phyloP scores from a whole-genome alignment of 1,140 invertebrate species.

The Pseudomyrmex sp. region DNA sequence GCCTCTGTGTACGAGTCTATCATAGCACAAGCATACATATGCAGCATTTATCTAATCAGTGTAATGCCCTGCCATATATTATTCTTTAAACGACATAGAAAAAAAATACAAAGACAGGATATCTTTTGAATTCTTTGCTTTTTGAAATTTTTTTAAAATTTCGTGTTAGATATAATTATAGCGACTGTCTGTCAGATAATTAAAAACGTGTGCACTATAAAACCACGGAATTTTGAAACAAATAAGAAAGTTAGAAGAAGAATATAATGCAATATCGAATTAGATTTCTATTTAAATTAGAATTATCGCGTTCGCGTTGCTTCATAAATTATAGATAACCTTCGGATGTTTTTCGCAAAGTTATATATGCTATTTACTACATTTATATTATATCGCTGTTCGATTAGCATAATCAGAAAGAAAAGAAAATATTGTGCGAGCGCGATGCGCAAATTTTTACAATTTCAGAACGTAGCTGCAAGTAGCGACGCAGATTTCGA shows the following conservation, averaged over 20 bases:
- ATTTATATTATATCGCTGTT: no score
- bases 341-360: no score
- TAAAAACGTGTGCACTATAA: not conserved
- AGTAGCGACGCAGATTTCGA: not conserved
- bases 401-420: no score
- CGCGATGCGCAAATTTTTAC: not conserved
- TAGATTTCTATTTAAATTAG: no score
- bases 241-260: no score
- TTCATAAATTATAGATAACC: no score
- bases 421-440: no score
- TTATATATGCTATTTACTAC: no score
- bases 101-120: not conserved
- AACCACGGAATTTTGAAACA: no score
- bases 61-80: slow-evolving; percentile 8
- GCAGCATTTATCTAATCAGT: slow-evolving; percentile 43
- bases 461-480: slow-evolving; percentile 12
- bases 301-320: no score
- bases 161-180: not conserved
- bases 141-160: not conserved
- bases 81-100: slow-evolving; percentile 4
- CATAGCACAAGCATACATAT: not conserved
- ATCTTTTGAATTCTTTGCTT: not conserved
- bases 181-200: not conserved
- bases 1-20: not conserved
- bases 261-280: no score